Evolutionary conservation across 2,888 invertebrate species (phyloP).

Genomic region (Drosophila anomalipes): DNA sequence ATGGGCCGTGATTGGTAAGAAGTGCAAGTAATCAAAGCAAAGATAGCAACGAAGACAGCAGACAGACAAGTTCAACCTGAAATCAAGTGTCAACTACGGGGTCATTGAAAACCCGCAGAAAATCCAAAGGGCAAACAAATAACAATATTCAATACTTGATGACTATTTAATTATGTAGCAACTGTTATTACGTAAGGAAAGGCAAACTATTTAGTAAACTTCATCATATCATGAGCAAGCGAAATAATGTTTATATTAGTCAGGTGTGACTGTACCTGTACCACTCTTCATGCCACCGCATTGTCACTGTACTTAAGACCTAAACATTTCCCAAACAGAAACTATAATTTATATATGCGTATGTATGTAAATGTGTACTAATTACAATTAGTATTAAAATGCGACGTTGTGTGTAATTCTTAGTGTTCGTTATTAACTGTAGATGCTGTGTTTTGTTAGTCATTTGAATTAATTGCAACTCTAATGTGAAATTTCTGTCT

Average conservation of each 20-base stretch:
- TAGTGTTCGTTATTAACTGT: conserved; percentile 47
- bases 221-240: conserved; percentile 62
- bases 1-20: conserved; percentile 21
- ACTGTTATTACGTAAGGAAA: conserved; percentile 16
- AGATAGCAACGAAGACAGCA: neutral
- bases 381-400: conserved; percentile 15
- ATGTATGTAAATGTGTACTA: conserved; percentile 3
- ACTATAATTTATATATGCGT: neutral
- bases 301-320: conserved; percentile 49
- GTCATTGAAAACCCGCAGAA: conserved; percentile 41
- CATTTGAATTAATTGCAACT: conserved; percentile 32
- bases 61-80: conserved; percentile 11
- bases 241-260: conserved; percentile 16
- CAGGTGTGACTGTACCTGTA: conserved; percentile 61
- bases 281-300: conserved; percentile 37
- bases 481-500: conserved; percentile 22
- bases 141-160: conserved; percentile 3
- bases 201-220: conserved; percentile 27
- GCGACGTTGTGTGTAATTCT: conserved; percentile 15
- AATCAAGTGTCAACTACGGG: conserved; percentile 45
- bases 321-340: conserved; percentile 31
- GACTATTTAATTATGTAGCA: conserved; percentile 21
- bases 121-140: conserved; percentile 14
- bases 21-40: conserved; percentile 28
- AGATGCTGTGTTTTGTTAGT: conserved; percentile 59